Conservation (phyloP, 2,113 vertebrate species). For the Mustela lutreola region DNA sequence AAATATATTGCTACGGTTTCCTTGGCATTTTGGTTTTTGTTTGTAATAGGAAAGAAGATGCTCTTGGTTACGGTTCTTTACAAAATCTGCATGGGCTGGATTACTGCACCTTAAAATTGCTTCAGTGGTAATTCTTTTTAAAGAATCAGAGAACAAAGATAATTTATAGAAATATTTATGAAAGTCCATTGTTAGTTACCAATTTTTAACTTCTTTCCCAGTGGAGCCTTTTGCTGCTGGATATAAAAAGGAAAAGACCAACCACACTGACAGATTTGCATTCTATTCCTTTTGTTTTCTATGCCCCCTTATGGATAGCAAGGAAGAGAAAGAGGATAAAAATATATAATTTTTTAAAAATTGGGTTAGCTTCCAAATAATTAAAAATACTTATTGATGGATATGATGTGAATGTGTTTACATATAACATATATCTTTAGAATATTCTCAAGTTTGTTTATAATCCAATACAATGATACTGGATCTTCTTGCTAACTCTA, state of each 20-base stretch:
- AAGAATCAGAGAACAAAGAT: not conserved
- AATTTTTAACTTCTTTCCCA: not conserved
- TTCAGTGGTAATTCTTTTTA: not conserved
- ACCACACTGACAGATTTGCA: not conserved
- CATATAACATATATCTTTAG: not conserved
- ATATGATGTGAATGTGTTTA: not conserved
- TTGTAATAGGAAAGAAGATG: not conserved
- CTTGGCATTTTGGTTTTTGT: slow-evolving; percentile 71
- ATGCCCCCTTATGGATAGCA: not conserved
- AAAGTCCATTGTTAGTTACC: not conserved
- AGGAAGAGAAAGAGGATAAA: not conserved
- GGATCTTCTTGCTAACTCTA: slow-evolving; percentile 26
- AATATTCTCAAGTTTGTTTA: slow-evolving; percentile 25
- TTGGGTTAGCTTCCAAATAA: not conserved
- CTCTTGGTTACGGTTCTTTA: not conserved
- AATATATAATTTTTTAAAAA: not conserved
- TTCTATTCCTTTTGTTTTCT: not conserved
- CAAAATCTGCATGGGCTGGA: slow-evolving; percentile 24
- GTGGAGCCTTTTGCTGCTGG: not conserved
- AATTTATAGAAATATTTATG: slow-evolving; percentile 28
- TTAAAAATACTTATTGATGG: slow-evolving; percentile 7
- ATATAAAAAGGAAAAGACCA: not conserved
- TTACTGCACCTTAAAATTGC: slow-evolving; percentile 3
- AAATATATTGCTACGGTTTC: slow-evolving; percentile 87
- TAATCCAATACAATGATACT: not conserved